Base-by-base conservation (phyloP, 2,113 vertebrate genomes). In the Ramphastos sulfuratus region DNA sequence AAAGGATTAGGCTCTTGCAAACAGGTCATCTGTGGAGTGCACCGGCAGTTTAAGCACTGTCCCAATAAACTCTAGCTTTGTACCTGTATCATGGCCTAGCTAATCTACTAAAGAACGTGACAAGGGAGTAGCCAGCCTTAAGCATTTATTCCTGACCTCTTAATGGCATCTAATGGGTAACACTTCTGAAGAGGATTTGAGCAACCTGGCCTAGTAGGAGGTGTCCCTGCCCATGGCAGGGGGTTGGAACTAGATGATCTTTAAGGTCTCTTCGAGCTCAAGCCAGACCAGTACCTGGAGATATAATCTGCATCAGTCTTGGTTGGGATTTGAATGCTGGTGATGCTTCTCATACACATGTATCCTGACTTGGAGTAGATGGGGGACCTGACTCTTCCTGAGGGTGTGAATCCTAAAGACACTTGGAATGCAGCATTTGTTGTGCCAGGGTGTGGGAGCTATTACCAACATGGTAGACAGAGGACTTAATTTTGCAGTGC, bases 11-110 rank as follows among this genome's bases (percentile, higher is more conserved):
- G 46, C 82, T 92, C 27, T 85, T 83, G 87, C 76, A 52, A 14
- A 86, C 48, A 30, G 90, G 92, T 96, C 87, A 93, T 82, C 87
- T 94, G 80, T 90, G 88, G 94, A 95, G 82, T 82, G 55, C 35
- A 13, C 55, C 18, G 46, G 42, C 39, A 55, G 39, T 65, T 60
- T 90, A 72, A 81, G 54, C 46, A 37, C 50, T 0, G 0, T 77
- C 65, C 66, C 63, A 76, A 69, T 75, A 39, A 88, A 71, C 52
- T n/a, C 0, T 0, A 48, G 93, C 58, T 70, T 79, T 56, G 52
- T 70, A 73, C 46, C 61, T 76, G 42, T 75, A n/a, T 73, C 28
- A 3, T 21, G 67, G 60, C 37, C 44, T 66, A 85, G 55, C 59
- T 85, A 11, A 85, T 65, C 65, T 82, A 48, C 60, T 52, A 75